These are phyloP conservation scores for Monochamus saltuarius DNA, from an alignment of 1,140 invertebrate genomes.

Conservation along the genomic window DNA sequence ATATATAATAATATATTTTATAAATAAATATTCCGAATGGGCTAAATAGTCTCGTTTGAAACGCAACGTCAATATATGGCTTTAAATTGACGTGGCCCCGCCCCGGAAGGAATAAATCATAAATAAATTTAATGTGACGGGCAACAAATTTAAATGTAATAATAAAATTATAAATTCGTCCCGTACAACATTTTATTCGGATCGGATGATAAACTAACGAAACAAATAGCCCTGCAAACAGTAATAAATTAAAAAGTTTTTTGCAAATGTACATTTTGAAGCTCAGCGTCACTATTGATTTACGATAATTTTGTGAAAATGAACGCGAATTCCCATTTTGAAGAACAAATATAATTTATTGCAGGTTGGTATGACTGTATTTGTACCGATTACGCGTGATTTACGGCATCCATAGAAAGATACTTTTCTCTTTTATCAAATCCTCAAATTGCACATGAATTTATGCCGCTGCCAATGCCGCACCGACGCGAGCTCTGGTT, in stretches of 20 bases:
- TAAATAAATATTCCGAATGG: too few species aligned
- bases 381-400: conserved; percentile 50
- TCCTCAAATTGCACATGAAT: conserved; percentile 32
- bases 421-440: conserved; percentile 47
- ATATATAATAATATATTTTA: too few species aligned
- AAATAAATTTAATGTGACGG: conserved; percentile 16
- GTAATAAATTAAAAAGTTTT: conserved; percentile 47
- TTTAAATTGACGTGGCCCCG: conserved; percentile 6
- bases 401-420: conserved; percentile 47
- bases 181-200: conserved; percentile 31
- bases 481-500: too few species aligned
- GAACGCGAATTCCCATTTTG: conserved; percentile 51
- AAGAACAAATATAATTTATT: conserved; percentile 52
- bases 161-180: conserved; percentile 33
- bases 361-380: conserved; percentile 46
- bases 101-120: conserved; percentile 9
- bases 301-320: conserved; percentile 53
- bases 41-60: too few species aligned
- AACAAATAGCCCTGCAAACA: conserved; percentile 42
- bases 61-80: neutral
- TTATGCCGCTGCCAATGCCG: conserved; percentile 14
- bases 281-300: conserved; percentile 50
- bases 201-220: conserved; percentile 41
- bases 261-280: conserved; percentile 46
- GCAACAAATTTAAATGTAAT: conserved; percentile 17